Conservation (phyloP, 2,888 invertebrate species). For the Pollenia labialis region DNA sequence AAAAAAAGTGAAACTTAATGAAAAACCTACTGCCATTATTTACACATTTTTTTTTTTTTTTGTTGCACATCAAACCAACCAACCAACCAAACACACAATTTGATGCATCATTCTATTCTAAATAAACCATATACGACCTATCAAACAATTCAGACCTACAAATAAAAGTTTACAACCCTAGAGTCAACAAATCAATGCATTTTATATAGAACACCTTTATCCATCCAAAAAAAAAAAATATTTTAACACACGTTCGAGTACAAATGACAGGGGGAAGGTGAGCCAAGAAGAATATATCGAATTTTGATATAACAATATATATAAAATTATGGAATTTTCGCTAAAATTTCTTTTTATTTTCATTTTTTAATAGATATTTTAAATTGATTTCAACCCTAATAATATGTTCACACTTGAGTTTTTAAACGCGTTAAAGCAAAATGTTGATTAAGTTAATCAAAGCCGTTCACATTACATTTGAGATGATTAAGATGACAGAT, state of each 20-base stretch:
- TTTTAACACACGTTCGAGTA: not conserved
- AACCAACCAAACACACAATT: conserved; percentile 30
- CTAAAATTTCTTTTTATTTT: too few relatives aligned
- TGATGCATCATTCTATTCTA: conserved; percentile 17
- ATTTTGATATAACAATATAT: too few relatives aligned
- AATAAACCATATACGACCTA: conserved; percentile 47
- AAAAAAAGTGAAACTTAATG: conserved; percentile 1
- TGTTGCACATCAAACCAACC: conserved; percentile 36
- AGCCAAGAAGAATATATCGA: not conserved
- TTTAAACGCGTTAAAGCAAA: too few relatives aligned
- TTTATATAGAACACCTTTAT: conserved; percentile 37
- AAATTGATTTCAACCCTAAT: too few relatives aligned
- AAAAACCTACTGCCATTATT: conserved; percentile 33
- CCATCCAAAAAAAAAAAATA: not conserved
- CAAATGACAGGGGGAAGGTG: conserved; percentile 14
- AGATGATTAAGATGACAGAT: too few relatives aligned
- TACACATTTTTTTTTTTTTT: conserved; percentile 30
- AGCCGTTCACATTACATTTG: too few relatives aligned
- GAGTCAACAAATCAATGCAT: conserved; percentile 69
- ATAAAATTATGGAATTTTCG: too few relatives aligned
- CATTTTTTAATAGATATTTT: too few relatives aligned
- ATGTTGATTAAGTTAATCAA: too few relatives aligned
- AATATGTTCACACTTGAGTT: too few relatives aligned
- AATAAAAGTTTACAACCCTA: conserved; percentile 67
- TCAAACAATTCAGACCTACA: conserved; percentile 65